These are phyloP conservation scores for Temnothorax curvispinosus DNA, from an alignment of 1,140 invertebrate genomes.

Conservation along the genomic window DNA sequence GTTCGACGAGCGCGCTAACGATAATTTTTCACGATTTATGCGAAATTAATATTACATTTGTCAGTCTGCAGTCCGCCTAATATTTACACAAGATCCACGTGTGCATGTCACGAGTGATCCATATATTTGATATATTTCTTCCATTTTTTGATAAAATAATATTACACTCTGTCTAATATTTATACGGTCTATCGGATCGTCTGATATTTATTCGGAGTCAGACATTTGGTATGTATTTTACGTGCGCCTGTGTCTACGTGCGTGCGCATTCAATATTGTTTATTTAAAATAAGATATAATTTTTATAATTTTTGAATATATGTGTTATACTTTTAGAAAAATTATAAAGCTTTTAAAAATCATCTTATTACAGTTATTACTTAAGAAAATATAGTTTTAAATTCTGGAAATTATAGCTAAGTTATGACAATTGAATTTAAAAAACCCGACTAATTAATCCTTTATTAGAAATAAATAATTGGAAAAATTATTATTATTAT, in stretches of 20 bases:
- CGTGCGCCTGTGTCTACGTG: neutral
- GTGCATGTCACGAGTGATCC: neutral
- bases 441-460: neutral
- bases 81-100: neutral
- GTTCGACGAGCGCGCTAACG: neutral
- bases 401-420: neutral
- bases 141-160: constrained; percentile 33
- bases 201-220: constrained; percentile 18
- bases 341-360: neutral
- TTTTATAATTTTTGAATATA: neutral
- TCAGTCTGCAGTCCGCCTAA: neutral
- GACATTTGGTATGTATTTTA: neutral
- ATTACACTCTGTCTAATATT: neutral
- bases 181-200: neutral
- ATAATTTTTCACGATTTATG: neutral
- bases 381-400: neutral
- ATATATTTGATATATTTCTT: neutral
- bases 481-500: neutral
- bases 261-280: neutral
- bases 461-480: neutral
- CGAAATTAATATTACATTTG: constrained; percentile 20
- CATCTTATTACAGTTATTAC: neutral
- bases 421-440: neutral
- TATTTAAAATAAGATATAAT: neutral
- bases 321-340: neutral